Base-by-base conservation (phyloP, 2,888 invertebrate species). In the Agrotis puta region DNA sequence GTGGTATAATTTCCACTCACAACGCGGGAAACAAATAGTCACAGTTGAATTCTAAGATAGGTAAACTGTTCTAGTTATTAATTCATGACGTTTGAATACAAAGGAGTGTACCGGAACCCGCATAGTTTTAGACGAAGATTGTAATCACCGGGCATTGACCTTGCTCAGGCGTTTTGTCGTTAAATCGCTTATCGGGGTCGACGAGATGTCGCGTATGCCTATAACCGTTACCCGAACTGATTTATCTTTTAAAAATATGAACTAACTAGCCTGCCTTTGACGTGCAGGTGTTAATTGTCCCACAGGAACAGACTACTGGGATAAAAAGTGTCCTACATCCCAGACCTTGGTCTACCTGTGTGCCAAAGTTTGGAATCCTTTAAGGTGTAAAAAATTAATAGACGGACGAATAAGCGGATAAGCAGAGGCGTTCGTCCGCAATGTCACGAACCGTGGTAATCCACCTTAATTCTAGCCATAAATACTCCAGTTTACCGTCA, bases 101-200 rank as follows among this genome's bases (percentile, higher is more conserved):
- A 67, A 54, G 72, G 70, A 58, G 67, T 65, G 67, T 53, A 57
- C 56, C 59, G 74, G 64, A 81, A 78, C 77, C 64, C 63, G 68
- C 65, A 74, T 82, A 83, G 62, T 77, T 79, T 72, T 65, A 64
- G 69, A 77, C 53, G 64, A 48, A n/a, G 50, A 50, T 61, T 33
- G 33, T 82, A 72, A 82, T 68, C 69, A 59, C 9, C 59, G 76
- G 64, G 11, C 63, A 64, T 72, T 82, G 79, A 77, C 82, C 82
- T 85, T 85, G 83, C 54, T 33, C 47, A 62, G 70, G 62, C 48
- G 61, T 54, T 81, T 65, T 66, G 77, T 77, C 74, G 73, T 51
- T 20, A 70, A 61, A 72, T 50, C 48, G 58, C 62, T 67, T 79
- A 77, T 68, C 59, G 62, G 51, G 54, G 70, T 57, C 66, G 47